Conservation (phyloP, 2,113 vertebrate genomes). For the Heterotilapia buettikoferi region DNA sequence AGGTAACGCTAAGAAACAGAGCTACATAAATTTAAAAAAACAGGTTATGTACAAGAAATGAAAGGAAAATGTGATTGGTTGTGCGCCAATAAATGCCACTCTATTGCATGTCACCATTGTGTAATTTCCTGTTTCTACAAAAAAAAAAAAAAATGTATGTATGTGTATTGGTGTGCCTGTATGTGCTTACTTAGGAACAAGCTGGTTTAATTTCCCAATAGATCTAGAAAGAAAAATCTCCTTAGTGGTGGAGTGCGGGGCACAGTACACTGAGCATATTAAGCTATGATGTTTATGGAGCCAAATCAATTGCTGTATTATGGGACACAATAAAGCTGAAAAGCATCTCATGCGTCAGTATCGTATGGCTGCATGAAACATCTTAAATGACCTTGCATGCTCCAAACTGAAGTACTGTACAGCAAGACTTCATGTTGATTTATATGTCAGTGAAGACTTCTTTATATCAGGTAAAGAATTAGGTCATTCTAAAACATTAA, state of each 20-base stretch:
- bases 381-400: not conserved
- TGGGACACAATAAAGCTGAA: constrained; percentile 26
- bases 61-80: not conserved
- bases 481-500: not conserved
- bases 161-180: not conserved
- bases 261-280: constrained; percentile 57
- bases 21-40: not conserved
- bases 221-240: constrained; percentile 59
- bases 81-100: not conserved
- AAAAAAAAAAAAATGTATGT: not conserved
- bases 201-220: constrained; percentile 65
- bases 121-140: constrained; percentile 8
- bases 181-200: constrained; percentile 10
- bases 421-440: not conserved
- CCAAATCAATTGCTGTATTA: constrained; percentile 57
- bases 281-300: constrained; percentile 59
- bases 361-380: not conserved
- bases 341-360: constrained; percentile 9
- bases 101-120: not conserved
- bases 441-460: not conserved
- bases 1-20: constrained; percentile 14
- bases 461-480: not conserved
- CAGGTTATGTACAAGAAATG: not conserved
- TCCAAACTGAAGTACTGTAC: not conserved
- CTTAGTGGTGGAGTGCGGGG: constrained; percentile 23